Evolutionary conservation across 2,888 invertebrate species (phyloP).

Genomic region (Corythucha ciliata): DNA sequence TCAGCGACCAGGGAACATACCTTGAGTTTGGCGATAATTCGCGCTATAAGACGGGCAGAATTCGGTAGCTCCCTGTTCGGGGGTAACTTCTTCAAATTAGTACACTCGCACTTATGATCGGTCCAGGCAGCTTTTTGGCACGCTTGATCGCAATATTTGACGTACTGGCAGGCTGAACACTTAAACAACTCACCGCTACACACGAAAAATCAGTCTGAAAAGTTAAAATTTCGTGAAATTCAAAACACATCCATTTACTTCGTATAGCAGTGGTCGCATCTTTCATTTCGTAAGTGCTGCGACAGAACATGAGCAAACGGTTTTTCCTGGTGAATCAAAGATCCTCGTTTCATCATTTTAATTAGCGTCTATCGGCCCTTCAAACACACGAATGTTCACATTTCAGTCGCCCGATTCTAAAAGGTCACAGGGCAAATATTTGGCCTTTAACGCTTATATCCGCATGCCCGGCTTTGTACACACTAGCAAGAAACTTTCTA

Average conservation of each 20-base stretch:
- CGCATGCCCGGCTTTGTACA: no score
- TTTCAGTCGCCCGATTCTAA: no score
- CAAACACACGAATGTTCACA: no score
- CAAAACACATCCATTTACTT: slow-evolving; percentile 48
- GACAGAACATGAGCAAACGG: slow-evolving; percentile 67
- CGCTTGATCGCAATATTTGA: slow-evolving; percentile 67
- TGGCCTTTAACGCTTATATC: no score
- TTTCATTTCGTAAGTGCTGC: slow-evolving; percentile 56
- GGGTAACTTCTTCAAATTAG: slow-evolving; percentile 57
- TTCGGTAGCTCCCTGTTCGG: slow-evolving; percentile 65
- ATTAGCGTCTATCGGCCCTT: no score
- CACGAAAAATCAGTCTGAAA: slow-evolving; percentile 14
- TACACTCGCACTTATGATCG: slow-evolving; percentile 75
- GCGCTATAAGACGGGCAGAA: slow-evolving; percentile 68
- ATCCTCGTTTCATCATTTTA: slow-evolving; percentile 47
- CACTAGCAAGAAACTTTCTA: no score
- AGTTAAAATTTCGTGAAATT: neutral
- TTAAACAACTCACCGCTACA: slow-evolving; percentile 61
- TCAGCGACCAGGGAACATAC: slow-evolving; percentile 39
- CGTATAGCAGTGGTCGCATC: slow-evolving; percentile 68
- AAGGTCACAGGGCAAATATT: no score
- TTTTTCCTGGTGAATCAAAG: slow-evolving; percentile 57
- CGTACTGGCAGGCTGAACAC: slow-evolving; percentile 75
- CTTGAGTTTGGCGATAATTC: slow-evolving; percentile 58
- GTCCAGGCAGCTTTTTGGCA: slow-evolving; percentile 79